Percentiles rank a stretch among this genome's conserved stretches.
phyloP scores from a whole-genome alignment of 2,113 vertebrate genomes.

The Prionailurus bengalensis region DNA sequence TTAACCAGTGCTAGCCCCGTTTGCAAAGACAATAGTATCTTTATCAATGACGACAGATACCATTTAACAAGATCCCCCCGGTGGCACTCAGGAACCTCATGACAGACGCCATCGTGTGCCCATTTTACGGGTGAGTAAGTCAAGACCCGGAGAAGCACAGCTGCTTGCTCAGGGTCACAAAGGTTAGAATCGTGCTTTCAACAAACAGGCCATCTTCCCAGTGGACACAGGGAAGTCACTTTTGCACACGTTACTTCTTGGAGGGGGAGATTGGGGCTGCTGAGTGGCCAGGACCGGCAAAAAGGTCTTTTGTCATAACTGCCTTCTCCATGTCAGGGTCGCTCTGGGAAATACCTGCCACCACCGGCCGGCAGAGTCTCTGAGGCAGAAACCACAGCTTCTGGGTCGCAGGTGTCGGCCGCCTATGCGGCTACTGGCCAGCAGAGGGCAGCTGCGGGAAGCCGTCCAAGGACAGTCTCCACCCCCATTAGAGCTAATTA shows the following conservation, averaged over 20 bases:
- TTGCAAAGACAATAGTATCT: not conserved
- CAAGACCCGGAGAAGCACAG: not conserved
- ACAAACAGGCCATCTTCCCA: not conserved
- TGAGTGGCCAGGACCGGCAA: not conserved
- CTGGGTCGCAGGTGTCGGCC: not conserved
- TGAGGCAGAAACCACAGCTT: not conserved
- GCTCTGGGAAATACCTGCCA: not conserved
- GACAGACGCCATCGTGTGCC: not conserved
- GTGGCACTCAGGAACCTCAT: not conserved
- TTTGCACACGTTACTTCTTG: not conserved
- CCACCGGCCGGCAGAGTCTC: not conserved
- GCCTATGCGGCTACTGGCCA: constrained; percentile 77
- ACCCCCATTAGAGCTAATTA: not conserved
- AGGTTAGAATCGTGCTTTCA: not conserved
- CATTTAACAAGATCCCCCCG: not conserved
- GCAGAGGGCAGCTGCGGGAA: constrained; percentile 88
- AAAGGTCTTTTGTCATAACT: not conserved
- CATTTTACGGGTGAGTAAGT: not conserved
- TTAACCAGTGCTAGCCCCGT: too few relatives aligned
- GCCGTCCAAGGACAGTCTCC: constrained; percentile 62
- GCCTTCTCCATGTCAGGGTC: not conserved
- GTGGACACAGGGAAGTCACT: not conserved
- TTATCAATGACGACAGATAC: not conserved
- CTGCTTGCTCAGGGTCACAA: not conserved
- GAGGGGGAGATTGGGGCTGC: not conserved